Evolutionary conservation across 1,140 invertebrate species (phyloP), one percentile per base, ranked within the genome.

Genomic region (Thaumatotibia leucotreta): DNA sequence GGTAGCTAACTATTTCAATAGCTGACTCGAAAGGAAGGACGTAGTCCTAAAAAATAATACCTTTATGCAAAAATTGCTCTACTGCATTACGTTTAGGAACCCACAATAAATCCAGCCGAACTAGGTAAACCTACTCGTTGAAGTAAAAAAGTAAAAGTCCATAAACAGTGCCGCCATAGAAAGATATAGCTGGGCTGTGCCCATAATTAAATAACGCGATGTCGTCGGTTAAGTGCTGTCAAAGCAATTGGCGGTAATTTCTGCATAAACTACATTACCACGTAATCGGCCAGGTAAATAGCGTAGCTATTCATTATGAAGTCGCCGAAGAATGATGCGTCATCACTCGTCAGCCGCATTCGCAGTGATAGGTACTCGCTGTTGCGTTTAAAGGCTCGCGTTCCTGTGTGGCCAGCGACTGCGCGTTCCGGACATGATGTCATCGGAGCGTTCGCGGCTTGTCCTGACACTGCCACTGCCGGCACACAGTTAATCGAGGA

Each of bases 361-460:
- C 76, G 72, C 68, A 50, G 23, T 65, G 64, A 72, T 70, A 70
- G 72, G 39, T 45, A 45, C 39, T 72, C 70, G 67, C 66, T 70
- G 69, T 73, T 20, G 39, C 65, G 67, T 64, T 63, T 61, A 66
- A 63, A 76, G 74, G 67, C 66, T 74, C 80, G 81, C 82, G 83
- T 80, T 82, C 80, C 69, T 83, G 83, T 88, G 83, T 86, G 83
- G 84, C 79, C 82, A 70, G 65, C 39, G 6, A 1, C 39, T 11
- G 70, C 72, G 39, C 72, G 72, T 72, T 77, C 80, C 84, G 84
- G 84, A 88, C 80, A 86, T 89, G 85, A 89, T 82, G 84, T 89
- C 87, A 89, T 78, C 78, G 67, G 68, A 71, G 67, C 80, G 75
- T 77, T 77, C 45, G 74, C 82, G 76, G 79, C 83, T 71, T 82